phyloP scores from a whole-genome alignment of 2,888 invertebrate species.

The Spisula solida region DNA sequence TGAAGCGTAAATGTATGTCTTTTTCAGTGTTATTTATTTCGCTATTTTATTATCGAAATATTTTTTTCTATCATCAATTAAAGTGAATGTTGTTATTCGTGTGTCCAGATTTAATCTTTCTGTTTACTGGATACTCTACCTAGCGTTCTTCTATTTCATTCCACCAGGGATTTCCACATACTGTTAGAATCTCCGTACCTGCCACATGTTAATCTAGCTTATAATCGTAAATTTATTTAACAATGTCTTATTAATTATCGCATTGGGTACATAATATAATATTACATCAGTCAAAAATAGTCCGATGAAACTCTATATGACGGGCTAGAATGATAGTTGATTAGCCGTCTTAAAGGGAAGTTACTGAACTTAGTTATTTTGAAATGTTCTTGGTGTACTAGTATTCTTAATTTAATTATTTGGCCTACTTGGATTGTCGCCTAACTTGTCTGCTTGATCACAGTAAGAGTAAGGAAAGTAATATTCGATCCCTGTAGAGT shows the following conservation, averaged over 20 bases:
- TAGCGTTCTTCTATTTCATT: not conserved
- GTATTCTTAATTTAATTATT: not conserved
- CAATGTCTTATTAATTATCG: no score
- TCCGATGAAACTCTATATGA: no score
- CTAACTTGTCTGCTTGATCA: not conserved
- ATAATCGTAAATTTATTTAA: no score
- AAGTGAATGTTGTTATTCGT: slow-evolving; percentile 6
- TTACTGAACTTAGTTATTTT: not conserved
- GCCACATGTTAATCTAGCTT: not conserved
- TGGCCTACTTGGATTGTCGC: not conserved
- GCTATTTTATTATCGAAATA: slow-evolving; percentile 20
- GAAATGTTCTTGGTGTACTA: no score
- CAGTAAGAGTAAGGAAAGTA: not conserved
- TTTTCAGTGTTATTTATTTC: slow-evolving; percentile 7
- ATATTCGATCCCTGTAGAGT: not conserved
- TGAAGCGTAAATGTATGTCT: slow-evolving; percentile 17
- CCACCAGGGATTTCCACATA: not conserved
- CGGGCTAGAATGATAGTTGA: no score
- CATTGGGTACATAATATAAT: no score
- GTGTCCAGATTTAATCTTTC: slow-evolving; percentile 5
- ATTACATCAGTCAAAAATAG: no score
- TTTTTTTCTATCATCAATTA: slow-evolving; percentile 5
- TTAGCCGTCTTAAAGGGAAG: no score
- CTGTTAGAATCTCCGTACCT: not conserved
- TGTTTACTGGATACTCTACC: not conserved